Evolutionary conservation across 2,888 invertebrate genomes (phyloP), one percentile per base, ranked within the genome.

Genomic region (Andrena bucephala): DNA sequence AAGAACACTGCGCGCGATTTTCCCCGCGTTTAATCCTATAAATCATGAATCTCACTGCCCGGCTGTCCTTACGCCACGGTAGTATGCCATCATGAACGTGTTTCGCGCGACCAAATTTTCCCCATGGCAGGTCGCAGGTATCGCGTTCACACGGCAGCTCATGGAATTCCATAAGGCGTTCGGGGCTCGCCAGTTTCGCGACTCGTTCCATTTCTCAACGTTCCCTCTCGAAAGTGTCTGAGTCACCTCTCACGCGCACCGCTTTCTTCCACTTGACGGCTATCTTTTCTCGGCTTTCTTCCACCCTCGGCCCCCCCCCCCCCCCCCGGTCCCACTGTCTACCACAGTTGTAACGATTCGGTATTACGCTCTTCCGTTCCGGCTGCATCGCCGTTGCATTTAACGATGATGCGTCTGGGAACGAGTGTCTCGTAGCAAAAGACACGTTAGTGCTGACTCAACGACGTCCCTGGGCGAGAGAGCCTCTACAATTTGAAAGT

Each of bases 101-200:
- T 70, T 76, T 57, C 65, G 48, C 66, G 24, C 70, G 63, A 48
- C 78, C 81, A 69, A 77, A 75, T 68, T 78, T 81, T 79, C 67
- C 74, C 77, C 54, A 52, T 66, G 63, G 57, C 74, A 76, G 74
- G 69, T 60, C 54, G 76, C 77, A 66, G 65, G 83, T 74, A 79
- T 67, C 74, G 72, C 84, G 78, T 85, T 82, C 74, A 66, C 79
- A 13, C 29, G 72, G 54, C 42, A 31, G 77, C 78, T 72, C 68
- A 59, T 59, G 81, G 79, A 81, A 85, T 87, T 85, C 85, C 85
- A 80, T 71, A 73, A 83, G 67, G 72, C 77, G 77, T 75, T 77
- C 70, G 54, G 36, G 54, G 42, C 73, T 63, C 72, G 75, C 73
- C 82, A 73, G 84, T 68, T 83, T 77, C 78, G 71, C 36, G 50